Base-by-base conservation (phyloP, 1,140 invertebrate genomes). In the Drosophila azteca region DNA sequence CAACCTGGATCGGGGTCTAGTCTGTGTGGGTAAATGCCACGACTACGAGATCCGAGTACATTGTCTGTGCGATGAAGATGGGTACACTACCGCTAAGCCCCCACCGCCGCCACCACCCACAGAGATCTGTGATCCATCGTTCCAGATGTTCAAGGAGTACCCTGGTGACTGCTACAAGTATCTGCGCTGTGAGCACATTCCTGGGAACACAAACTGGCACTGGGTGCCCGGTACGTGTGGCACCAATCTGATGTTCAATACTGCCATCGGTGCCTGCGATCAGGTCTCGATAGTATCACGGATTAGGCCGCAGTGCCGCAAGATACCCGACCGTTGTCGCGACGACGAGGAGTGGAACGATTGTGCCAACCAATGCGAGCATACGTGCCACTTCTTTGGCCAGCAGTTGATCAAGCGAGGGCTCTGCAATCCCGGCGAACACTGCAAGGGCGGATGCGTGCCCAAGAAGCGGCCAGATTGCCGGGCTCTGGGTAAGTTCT, bases 11-110 rank as follows among this genome's bases (percentile, higher is more conserved):
- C 92, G 93, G 44, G 96, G 96, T 1, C 92, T 97, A 0, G 89
- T 94, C 6, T 97, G 96, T 82, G 78, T 91, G n/a, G 72, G 77
- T 35, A 91, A 92, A 13, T 95, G 95, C 82, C 90, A 92, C 29
- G 95, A 96, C 85, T 96, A 96, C 90, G 95, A 97, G 90, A 94
- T 96, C 9, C 92, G 95, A 24, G 94, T 96, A 31, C 92, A 94
- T 29, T 97, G 96, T 83, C 91, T 94, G 66, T 96, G 95, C 82
- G 93, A 93, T 85, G 88, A 77, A 3, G 83, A 88, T 24, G 53
- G 13, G 6, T 8, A n/a, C 13, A 55, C 53, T 20, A 55, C 53
- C 1, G 20, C 39, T 11, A 24, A 22, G 8, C 54, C 54, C 6
- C 54, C 54, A 57, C 45, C 44, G 6, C 45, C 63, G 2, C 71